Conservation (phyloP, 2,888 invertebrate genomes). For the Hypercompe scribonia region DNA sequence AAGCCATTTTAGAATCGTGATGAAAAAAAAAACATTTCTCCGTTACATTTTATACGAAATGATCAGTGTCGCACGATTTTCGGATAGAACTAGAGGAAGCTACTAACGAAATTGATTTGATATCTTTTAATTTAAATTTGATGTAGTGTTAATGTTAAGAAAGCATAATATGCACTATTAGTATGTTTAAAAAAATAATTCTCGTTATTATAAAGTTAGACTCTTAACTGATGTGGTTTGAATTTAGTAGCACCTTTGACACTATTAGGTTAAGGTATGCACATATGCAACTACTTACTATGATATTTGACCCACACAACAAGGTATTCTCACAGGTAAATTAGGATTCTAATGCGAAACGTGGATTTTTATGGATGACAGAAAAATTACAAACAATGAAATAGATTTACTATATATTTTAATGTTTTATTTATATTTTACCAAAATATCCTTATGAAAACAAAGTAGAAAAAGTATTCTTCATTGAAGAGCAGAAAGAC, state of each 20-base stretch:
- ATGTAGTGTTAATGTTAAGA: neutral
- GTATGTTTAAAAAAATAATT: neutral
- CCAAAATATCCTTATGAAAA: neutral
- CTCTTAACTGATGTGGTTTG: neutral
- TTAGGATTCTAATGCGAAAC: slow-evolving; percentile 50
- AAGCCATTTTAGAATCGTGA: slow-evolving; percentile 36
- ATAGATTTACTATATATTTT: no score
- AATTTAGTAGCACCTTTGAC: neutral
- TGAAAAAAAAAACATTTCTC: slow-evolving; percentile 36
- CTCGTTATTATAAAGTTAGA: neutral
- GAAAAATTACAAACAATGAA: slow-evolving; percentile 26
- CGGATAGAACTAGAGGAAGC: slow-evolving; percentile 35
- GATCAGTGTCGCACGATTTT: slow-evolving; percentile 46
- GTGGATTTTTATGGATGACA: no score
- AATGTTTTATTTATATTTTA: no score
- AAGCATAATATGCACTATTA: neutral
- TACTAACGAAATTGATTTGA: slow-evolving; percentile 40
- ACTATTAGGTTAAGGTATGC: neutral
- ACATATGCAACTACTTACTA: no score
- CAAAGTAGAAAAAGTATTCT: neutral
- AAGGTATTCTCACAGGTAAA: slow-evolving; percentile 40
- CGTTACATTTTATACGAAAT: slow-evolving; percentile 44
- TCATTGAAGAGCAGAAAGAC: neutral
- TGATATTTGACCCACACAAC: slow-evolving; percentile 15
- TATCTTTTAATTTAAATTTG: slow-evolving; percentile 35